A percentile compares a stretch with the other conserved stretches of the same genome.
phyloP scores from a whole-genome alignment of 2,888 invertebrate genomes.

The Micoletzkya japonica region DNA sequence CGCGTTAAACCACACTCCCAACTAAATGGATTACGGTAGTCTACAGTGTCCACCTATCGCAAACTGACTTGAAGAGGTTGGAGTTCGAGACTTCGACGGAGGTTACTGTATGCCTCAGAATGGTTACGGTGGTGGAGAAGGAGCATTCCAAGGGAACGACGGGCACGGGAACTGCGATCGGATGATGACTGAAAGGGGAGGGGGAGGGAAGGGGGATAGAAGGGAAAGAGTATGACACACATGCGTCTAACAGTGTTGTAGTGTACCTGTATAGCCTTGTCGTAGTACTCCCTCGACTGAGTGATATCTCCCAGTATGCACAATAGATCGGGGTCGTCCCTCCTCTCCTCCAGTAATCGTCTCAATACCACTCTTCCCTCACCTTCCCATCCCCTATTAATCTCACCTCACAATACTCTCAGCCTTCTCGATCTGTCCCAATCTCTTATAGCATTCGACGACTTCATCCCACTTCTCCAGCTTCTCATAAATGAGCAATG shows the following conservation, averaged over 20 bases:
- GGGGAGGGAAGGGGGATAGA: background rate
- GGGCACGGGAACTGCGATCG: conserved; percentile 80
- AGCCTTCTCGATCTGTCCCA: conserved; percentile 85
- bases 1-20: conserved; percentile 57
- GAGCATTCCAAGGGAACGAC: conserved; percentile 82
- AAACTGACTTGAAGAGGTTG: conserved; percentile 50
- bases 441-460: conserved; percentile 83
- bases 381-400: background rate
- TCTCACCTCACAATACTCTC: conserved; percentile 13
- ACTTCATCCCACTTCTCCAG: conserved; percentile 88
- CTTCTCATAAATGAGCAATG: conserved; percentile 66
- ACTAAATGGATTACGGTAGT: background rate
- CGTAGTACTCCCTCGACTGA: conserved; percentile 79
- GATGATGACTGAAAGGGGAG: conserved; percentile 62
- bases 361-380: background rate
- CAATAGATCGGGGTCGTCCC: conserved; percentile 80
- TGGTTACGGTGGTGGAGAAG: conserved; percentile 74
- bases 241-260: no score
- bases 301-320: conserved; percentile 88
- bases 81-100: conserved; percentile 62
- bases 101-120: conserved; percentile 55
- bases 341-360: conserved; percentile 73
- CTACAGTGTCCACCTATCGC: background rate
- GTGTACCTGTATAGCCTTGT: conserved; percentile 90
- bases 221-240: no score